Conservation (phyloP, 2,113 vertebrate genomes). For the Asarcornis scutulata region DNA sequence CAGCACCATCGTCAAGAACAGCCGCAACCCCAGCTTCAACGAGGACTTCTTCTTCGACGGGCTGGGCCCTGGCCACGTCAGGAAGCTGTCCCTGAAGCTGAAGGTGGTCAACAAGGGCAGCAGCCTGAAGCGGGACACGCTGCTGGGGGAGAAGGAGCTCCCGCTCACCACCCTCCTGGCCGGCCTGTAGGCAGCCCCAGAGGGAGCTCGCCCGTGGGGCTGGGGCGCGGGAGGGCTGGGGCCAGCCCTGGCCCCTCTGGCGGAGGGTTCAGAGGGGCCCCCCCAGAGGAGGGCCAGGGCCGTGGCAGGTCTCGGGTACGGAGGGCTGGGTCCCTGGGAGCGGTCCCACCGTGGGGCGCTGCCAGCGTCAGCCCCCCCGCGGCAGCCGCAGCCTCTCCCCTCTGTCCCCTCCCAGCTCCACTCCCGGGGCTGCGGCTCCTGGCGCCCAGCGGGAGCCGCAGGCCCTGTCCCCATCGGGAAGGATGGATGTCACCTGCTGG, state of each 20-base stretch:
- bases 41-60: slow-evolving; percentile 98
- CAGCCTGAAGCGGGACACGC: slow-evolving; percentile 91
- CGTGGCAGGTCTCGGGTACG: not conserved
- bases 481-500: not conserved
- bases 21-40: slow-evolving; percentile 94
- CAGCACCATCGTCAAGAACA: slow-evolving; percentile 97
- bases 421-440: not conserved
- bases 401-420: not conserved
- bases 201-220: not conserved
- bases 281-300: not conserved
- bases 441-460: not conserved
- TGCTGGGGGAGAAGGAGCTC: slow-evolving; percentile 94
- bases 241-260: not conserved
- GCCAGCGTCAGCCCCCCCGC: not conserved
- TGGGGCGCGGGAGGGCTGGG: not conserved
- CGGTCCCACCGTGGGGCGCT: not conserved
- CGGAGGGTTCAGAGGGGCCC: not conserved
- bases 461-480: not conserved
- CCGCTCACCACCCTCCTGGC: slow-evolving; percentile 85
- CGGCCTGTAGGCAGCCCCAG: slow-evolving; percentile 49
- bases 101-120: slow-evolving; percentile 99
- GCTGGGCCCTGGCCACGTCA: slow-evolving; percentile 83
- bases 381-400: not conserved
- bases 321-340: not conserved
- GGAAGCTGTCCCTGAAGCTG: slow-evolving; percentile 91